A percentile compares a stretch with the other conserved stretches of the same genome.
Evolutionary conservation across 2,113 vertebrate species (phyloP).

Genomic region (Monopterus albus): DNA sequence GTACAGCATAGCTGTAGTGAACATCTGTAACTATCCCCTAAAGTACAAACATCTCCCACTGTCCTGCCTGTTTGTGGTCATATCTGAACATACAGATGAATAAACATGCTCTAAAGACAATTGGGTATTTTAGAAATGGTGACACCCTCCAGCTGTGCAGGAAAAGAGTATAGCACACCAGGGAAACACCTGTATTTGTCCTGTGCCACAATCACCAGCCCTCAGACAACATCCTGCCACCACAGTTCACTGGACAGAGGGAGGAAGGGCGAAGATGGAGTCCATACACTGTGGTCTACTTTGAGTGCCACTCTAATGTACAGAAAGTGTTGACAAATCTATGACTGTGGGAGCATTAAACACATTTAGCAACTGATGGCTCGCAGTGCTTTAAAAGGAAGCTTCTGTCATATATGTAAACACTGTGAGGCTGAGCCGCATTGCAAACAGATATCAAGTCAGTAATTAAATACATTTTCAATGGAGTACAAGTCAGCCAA

Average conservation of each 20-base stretch:
- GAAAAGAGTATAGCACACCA: slow-evolving; percentile 56
- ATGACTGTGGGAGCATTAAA: background rate
- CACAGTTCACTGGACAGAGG: slow-evolving; percentile 33
- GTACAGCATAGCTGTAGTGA: background rate
- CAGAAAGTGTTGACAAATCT: slow-evolving; percentile 21
- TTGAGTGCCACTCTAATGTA: slow-evolving; percentile 13
- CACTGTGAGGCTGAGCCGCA: too few species aligned
- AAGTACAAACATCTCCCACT: too few species aligned
- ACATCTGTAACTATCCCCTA: too few species aligned
- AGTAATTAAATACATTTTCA: too few species aligned
- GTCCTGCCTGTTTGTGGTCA: background rate
- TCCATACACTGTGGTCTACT: slow-evolving; percentile 25
- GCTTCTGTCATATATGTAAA: too few species aligned
- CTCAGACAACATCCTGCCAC: slow-evolving; percentile 72
- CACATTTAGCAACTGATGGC: background rate
- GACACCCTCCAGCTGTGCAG: slow-evolving; percentile 63
- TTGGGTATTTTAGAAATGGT: slow-evolving; percentile 35
- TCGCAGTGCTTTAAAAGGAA: too few species aligned
- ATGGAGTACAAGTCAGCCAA: too few species aligned
- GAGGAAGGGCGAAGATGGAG: slow-evolving; percentile 52
- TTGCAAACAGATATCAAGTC: too few species aligned
- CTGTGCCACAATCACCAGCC: slow-evolving; percentile 62
- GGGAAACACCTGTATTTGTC: slow-evolving; percentile 84
- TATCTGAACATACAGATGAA: slow-evolving; percentile 34
- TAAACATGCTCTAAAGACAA: slow-evolving; percentile 42